Percentiles rank a stretch among this genome's conserved stretches.
These are phyloP conservation scores for Rhagoletis zephyria DNA, from an alignment of 1,140 invertebrate genomes.

Conservation along the genomic window DNA sequence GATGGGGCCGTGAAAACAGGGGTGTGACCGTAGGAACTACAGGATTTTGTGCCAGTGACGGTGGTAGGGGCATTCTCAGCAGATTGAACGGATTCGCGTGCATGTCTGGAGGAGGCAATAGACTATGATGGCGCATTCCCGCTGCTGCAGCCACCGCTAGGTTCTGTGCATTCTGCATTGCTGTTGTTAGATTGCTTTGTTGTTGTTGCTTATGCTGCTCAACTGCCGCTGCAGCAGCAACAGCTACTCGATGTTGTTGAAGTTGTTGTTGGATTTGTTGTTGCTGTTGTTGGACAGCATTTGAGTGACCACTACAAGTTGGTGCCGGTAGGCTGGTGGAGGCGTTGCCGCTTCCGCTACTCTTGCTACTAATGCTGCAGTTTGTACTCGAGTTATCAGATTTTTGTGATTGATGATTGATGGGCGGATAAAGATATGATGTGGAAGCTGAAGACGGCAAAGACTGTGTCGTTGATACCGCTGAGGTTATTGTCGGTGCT, in stretches of 20 bases:
- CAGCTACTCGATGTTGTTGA: slow-evolving; percentile 71
- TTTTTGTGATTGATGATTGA: slow-evolving; percentile 58
- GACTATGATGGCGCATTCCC: slow-evolving; percentile 77
- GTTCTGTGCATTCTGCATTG: slow-evolving; percentile 75
- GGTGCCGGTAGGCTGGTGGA: slow-evolving; percentile 32
- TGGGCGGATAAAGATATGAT: slow-evolving; percentile 57
- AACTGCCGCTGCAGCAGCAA: slow-evolving; percentile 59
- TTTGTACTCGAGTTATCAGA: slow-evolving; percentile 50
- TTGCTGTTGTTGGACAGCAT: slow-evolving; percentile 50
- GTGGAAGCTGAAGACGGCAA: slow-evolving; percentile 57
- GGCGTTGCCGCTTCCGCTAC: slow-evolving; percentile 17
- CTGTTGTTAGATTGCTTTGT: slow-evolving; percentile 75
- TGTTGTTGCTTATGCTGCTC: slow-evolving; percentile 74
- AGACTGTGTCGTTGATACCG: slow-evolving; percentile 60
- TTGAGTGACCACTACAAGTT: slow-evolving; percentile 38
- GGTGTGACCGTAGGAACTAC: slow-evolving; percentile 79
- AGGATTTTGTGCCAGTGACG: slow-evolving; percentile 76
- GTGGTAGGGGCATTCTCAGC: slow-evolving; percentile 79
- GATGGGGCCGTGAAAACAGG: slow-evolving; percentile 81
- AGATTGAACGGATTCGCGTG: slow-evolving; percentile 80
- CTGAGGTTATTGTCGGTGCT: slow-evolving; percentile 72
- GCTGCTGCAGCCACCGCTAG: slow-evolving; percentile 78
- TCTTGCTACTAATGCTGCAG: slow-evolving; percentile 50
- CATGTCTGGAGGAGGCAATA: slow-evolving; percentile 79
- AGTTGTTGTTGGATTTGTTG: slow-evolving; percentile 53